Evolutionary conservation across 2,113 vertebrate species (phyloP).

Genomic region (Dissostichus mawsoni): DNA sequence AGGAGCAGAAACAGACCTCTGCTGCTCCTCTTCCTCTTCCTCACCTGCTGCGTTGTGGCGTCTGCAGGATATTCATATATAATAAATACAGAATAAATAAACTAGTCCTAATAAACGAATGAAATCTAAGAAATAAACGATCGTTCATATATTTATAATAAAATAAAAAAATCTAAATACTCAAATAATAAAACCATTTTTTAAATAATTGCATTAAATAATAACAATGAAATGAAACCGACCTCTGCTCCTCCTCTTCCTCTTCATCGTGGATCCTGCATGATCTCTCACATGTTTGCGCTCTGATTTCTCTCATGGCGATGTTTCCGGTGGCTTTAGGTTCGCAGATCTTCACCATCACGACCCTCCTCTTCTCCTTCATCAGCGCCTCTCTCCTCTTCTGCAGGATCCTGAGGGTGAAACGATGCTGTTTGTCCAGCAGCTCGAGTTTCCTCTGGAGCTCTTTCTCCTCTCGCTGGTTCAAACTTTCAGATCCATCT

Average conservation of each 20-base stretch:
- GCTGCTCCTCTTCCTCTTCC: not conserved
- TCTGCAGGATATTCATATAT: slow-evolving; percentile 7
- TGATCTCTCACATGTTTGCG: slow-evolving; percentile 34
- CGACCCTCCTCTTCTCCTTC: slow-evolving; percentile 62
- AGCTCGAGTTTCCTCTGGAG: slow-evolving; percentile 73
- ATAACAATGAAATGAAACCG: not conserved
- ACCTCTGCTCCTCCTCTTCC: slow-evolving; percentile 26
- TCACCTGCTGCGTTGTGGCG: not conserved
- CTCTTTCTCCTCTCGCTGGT: slow-evolving; percentile 76
- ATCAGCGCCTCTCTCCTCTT: slow-evolving; percentile 65
- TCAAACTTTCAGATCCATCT: slow-evolving; percentile 68
- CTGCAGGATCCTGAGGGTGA: slow-evolving; percentile 68
- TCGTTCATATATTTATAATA: no score
- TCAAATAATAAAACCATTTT: no score
- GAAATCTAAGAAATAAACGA: no score
- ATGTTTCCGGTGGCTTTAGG: slow-evolving; percentile 77
- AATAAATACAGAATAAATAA: no score
- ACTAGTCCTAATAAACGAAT: no score
- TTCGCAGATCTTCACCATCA: slow-evolving; percentile 75
- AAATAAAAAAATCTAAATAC: no score
- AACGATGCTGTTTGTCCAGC: slow-evolving; percentile 72
- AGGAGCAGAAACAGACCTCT: slow-evolving; percentile 60
- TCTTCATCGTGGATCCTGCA: not conserved
- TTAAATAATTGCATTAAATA: no score
- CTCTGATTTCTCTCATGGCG: slow-evolving; percentile 78